These are phyloP conservation scores for Geococcyx californianus DNA, from an alignment of 2,113 vertebrate genomes.

Conservation along the genomic window DNA sequence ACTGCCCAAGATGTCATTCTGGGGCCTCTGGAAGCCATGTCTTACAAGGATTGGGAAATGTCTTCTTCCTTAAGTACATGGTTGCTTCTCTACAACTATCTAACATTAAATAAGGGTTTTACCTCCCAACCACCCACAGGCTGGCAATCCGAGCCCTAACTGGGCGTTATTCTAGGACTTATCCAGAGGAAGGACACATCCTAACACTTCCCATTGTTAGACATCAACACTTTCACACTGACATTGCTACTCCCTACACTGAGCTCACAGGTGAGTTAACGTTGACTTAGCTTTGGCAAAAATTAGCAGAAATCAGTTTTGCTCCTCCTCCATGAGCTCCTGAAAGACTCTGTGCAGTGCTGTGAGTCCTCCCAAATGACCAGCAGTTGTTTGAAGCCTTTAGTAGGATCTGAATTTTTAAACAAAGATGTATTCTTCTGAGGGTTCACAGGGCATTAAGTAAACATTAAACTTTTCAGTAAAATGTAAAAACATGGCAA, in stretches of 20 bases:
- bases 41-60: background rate
- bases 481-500: slow-evolving; percentile 30
- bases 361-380: background rate
- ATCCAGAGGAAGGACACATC: background rate
- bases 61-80: rapidly evolving
- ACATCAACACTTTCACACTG: background rate
- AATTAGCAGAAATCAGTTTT: background rate
- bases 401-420: slow-evolving; percentile 29
- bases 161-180: background rate
- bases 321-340: background rate
- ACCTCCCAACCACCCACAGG: background rate
- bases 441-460: slow-evolving; percentile 28
- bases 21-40: background rate
- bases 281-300: background rate
- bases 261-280: background rate
- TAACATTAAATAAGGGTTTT: background rate
- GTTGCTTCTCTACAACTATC: background rate
- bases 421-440: background rate
- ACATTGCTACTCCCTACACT: background rate
- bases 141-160: background rate
- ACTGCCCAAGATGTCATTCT: background rate
- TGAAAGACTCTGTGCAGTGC: background rate
- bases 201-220: background rate
- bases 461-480: slow-evolving; percentile 25
- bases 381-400: background rate